Base-by-base conservation (phyloP, 2,113 vertebrate genomes). In the Sarotherodon lohbergeri region DNA sequence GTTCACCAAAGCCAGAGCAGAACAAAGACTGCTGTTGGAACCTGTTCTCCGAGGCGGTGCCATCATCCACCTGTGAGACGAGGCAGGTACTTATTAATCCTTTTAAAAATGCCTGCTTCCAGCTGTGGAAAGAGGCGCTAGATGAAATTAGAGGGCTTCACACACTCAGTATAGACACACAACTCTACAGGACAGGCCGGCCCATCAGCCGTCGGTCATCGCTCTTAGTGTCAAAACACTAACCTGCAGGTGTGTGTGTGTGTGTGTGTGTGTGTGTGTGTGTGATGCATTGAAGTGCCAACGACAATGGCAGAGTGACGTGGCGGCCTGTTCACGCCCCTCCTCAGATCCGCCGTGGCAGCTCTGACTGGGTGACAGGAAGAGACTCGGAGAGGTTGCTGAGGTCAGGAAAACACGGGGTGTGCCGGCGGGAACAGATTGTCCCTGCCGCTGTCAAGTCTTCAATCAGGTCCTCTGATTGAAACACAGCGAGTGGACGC, bases 261-360 rank as follows among this genome's bases (percentile, higher is more conserved):
- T 56, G 5, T 7, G 80, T 88, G 85, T 78, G 54, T 39, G 9
- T 54, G 73, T 66, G n/a, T 27, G 22, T 9, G 17, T 76, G 8
- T 41, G 80, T 19, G 82, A 56, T 39, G 2, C 84, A 12, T 4
- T n/a, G 84, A 82, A 61, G 90, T 71, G 89, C 68, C 71, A 84
- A 91, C 78, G 54, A 86, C 86, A 63, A 83, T 24, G 39, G 54
- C 19, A 16, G 73, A 34, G 81, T 59, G 41, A 66, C 11, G n/a
- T 13, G 78, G 78, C 68, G 10, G 9, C 85, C 57, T 19, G 76
- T 94, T 86, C 71, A 27, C 86, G 27, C 89, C 63, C 52, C 32
- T 14, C 76, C 34, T 55, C 83, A 34, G 57, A 94, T 94, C 57
- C 81, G 4, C 81, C 32, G 3, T 88, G 93, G 92, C 93, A 91